Base-by-base conservation (phyloP, 1,140 invertebrate species). In the Danaus melanippus region DNA sequence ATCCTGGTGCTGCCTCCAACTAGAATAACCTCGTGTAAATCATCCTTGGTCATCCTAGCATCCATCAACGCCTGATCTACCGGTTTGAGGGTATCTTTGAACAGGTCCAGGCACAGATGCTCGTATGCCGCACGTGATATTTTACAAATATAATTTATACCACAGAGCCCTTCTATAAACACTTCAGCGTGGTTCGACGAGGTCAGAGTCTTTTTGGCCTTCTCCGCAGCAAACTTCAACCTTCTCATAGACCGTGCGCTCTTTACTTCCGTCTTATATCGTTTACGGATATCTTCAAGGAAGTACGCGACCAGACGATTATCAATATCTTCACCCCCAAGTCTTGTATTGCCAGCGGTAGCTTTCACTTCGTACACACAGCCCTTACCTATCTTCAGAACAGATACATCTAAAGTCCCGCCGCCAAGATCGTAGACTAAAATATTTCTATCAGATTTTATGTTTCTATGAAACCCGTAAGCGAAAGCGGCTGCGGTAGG, bases 291-390 rank as follows among this genome's bases (percentile, higher is more conserved):
- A 57, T 89, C 88, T 21, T 88, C 77, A 43, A 74, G 73, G 12
- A 89, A 79, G 69, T 93, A 91, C 53, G 89, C 91, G 0, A 95
- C 92, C 71, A 95, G 79, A 56, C 93, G 80, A 68, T 92, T 91
- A 65, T 94, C 93, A 62, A 95, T 95, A 69, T 95, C 94, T 70
- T 95, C 94, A 6, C 94, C 93, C 21, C 88, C 90, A 0, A 91
- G 66, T 49, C 89, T 82, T 0, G 89, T 89, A 60, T 91, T 90
- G 0, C 90, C 90, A 0, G 91, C 90, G 3, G 92, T 93, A 0
- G 92, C 79, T 75, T 90, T 91, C 0, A 94, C 92, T 83, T 94
- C 89, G 62, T 90, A 92, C 3, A 91, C 64, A 0, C 89, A 89
- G 21, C 92, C 93, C 71, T 94, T 91, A 48, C 91, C 90, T 62